These are phyloP conservation scores for Tinea semifulvella DNA, from an alignment of 2,888 invertebrate genomes.

Conservation along the genomic window DNA sequence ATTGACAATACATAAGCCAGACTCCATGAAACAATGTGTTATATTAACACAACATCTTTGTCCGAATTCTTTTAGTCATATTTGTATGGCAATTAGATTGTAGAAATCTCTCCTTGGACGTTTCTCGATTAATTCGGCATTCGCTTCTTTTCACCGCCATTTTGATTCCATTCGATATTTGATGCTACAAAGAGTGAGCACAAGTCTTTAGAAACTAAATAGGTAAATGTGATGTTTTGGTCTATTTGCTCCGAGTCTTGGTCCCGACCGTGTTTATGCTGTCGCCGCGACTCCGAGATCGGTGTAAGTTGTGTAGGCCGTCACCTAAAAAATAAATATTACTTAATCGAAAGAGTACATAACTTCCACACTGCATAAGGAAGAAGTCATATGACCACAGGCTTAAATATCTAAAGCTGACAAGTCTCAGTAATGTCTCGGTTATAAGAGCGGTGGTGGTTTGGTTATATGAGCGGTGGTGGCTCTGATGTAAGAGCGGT, in stretches of 20 bases:
- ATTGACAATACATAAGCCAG: too few relatives aligned
- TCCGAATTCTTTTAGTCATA: too few relatives aligned
- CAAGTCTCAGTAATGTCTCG: too few relatives aligned
- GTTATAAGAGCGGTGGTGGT: too few relatives aligned
- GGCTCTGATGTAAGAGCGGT: too few relatives aligned
- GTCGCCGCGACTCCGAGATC: constrained; percentile 84
- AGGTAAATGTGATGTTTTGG: not conserved
- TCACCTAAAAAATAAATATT: constrained; percentile 57
- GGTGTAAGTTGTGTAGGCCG: constrained; percentile 73
- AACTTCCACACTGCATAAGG: not conserved
- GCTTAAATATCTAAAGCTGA: too few relatives aligned
- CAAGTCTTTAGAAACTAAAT: not conserved
- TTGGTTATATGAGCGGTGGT: too few relatives aligned
- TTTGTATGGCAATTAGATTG: not conserved
- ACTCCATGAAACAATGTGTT: too few relatives aligned
- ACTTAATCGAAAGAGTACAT: not conserved
- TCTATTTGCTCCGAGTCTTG: constrained; percentile 56
- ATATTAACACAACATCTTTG: too few relatives aligned
- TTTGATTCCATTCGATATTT: not conserved
- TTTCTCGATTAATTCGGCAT: constrained; percentile 8
- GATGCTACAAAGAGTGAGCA: not conserved
- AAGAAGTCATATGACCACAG: too few relatives aligned
- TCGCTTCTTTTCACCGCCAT: too few relatives aligned
- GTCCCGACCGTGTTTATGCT: constrained; percentile 78
- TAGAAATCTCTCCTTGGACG: not conserved